A percentile compares a stretch with the other conserved stretches of the same genome.
Evolutionary conservation across 2,797 vertebrate species (phyloP).

Genomic region (Anomalospiza imberbis): DNA sequence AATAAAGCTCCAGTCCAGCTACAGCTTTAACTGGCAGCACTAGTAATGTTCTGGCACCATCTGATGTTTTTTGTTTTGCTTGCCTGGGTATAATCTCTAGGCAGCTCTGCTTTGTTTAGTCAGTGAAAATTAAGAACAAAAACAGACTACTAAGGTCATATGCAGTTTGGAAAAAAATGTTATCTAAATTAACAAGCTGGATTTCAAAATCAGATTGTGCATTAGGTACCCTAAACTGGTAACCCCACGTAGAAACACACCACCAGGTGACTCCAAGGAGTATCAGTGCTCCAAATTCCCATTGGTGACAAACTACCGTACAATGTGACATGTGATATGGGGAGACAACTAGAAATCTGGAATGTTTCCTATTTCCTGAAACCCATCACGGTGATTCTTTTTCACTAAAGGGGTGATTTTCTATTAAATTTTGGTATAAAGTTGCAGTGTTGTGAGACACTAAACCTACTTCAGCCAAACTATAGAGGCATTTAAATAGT

Average conservation of each 20-base stretch:
- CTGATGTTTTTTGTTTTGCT: constrained; percentile 58
- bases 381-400: background rate
- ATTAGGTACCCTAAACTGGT: background rate
- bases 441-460: background rate
- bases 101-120: background rate
- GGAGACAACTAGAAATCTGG: background rate
- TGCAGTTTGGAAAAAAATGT: background rate
- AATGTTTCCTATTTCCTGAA: background rate
- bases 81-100: constrained; percentile 42
- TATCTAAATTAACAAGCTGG: background rate
- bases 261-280: background rate
- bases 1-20: constrained; percentile 1
- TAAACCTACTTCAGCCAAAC: background rate
- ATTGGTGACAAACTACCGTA: background rate
- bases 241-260: fast-evolving
- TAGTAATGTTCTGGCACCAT: constrained; percentile 53
- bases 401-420: background rate
- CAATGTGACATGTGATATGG: background rate
- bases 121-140: constrained; percentile 37
- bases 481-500: background rate
- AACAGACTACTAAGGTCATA: constrained; percentile 12
- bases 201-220: background rate
- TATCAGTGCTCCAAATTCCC: background rate
- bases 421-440: background rate
- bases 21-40: constrained; percentile 42